These are phyloP conservation scores for Slavum lentiscoides DNA, from an alignment of 2,888 invertebrate genomes.

Conservation along the genomic window DNA sequence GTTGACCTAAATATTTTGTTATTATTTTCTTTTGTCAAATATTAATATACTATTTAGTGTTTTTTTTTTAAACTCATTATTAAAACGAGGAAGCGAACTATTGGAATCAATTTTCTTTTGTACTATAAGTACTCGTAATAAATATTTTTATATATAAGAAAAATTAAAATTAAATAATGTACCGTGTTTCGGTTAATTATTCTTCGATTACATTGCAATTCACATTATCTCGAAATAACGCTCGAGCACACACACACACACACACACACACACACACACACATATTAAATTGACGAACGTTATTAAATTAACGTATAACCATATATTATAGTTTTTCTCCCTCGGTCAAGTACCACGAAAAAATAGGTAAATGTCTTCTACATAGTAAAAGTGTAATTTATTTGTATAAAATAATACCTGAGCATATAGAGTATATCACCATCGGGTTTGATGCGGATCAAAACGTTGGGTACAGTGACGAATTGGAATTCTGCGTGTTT, in stretches of 20 bases:
- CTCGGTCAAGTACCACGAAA: too few species aligned
- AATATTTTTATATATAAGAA: not conserved
- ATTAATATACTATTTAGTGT: not conserved
- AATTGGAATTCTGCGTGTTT: conserved; percentile 63
- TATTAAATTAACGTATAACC: too few species aligned
- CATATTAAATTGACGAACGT: too few species aligned
- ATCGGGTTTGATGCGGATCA: conserved; percentile 62
- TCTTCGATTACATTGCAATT: conserved; percentile 28
- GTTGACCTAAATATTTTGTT: conserved; percentile 9
- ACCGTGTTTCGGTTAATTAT: not conserved
- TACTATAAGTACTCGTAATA: not conserved
- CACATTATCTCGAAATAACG: not conserved
- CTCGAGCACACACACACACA: too few species aligned
- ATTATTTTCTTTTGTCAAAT: not conserved
- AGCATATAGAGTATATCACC: conserved; percentile 63
- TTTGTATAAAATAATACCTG: conserved; percentile 58
- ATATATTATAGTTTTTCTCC: too few species aligned
- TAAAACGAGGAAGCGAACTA: not conserved
- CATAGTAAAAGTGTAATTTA: too few species aligned
- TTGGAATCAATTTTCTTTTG: not conserved
- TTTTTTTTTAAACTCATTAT: not conserved
- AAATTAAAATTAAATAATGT: conserved; percentile 11
- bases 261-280: too few species aligned
- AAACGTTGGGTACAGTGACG: conserved; percentile 63
- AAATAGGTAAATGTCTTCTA: too few species aligned